Percentiles rank a stretch among this genome's conserved stretches.
Evolutionary conservation across 2,113 vertebrate species (phyloP).

Genomic region (Lichenostomus cassidix): DNA sequence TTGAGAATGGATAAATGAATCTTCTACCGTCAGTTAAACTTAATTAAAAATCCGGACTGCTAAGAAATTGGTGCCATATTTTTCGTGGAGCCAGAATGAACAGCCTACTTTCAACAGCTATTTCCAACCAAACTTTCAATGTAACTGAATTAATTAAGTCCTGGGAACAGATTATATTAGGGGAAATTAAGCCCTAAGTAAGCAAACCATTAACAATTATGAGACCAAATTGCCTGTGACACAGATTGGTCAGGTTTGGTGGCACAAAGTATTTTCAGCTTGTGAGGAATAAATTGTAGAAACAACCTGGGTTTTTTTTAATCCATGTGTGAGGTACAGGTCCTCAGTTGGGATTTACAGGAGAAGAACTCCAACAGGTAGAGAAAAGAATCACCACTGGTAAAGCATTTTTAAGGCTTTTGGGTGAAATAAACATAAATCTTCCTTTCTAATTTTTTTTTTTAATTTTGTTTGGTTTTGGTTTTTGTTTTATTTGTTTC

Average conservation of each 20-base stretch:
- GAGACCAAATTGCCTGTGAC: constrained; percentile 32
- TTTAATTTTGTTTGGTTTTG: not conserved
- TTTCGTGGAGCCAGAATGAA: not conserved
- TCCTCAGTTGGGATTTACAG: not conserved
- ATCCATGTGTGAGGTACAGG: not conserved
- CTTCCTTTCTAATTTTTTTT: not conserved
- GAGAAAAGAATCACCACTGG: not conserved
- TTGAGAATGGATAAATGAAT: not conserved
- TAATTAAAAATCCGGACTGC: not conserved
- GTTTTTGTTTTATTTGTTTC: not conserved
- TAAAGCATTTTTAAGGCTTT: not conserved
- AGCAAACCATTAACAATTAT: constrained; percentile 44
- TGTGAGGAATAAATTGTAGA: not conserved
- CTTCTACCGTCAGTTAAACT: not conserved
- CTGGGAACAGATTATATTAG: constrained; percentile 1
- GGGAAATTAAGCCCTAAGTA: constrained; percentile 47
- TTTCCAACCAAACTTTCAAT: constrained; percentile 12
- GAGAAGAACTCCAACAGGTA: not conserved
- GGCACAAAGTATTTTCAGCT: not conserved
- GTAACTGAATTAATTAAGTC: constrained; percentile 32
- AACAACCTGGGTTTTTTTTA: not conserved
- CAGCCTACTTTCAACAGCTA: not conserved
- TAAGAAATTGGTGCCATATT: not conserved
- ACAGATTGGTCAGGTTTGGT: constrained; percentile 25
- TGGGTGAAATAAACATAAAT: not conserved